Percentiles rank a stretch among this genome's conserved stretches.
Conservation (phyloP, 1,140 invertebrate genomes). For the Phocides pigmalion region DNA sequence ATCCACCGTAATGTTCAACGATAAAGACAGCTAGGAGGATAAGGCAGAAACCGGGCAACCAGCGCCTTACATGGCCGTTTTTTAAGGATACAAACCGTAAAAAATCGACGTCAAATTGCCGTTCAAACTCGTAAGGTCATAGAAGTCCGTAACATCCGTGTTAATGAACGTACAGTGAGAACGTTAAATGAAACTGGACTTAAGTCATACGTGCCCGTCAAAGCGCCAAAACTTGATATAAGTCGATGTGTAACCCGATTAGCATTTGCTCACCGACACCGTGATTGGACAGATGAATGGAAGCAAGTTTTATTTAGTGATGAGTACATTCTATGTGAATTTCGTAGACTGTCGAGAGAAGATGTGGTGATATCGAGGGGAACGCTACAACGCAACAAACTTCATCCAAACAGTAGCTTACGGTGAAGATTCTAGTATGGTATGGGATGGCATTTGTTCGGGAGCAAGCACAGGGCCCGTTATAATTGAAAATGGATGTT, state of each 20-base stretch:
- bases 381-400: not conserved
- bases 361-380: not conserved
- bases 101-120: conserved; percentile 25
- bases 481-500: conserved; percentile 3
- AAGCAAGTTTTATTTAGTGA: conserved; percentile 3
- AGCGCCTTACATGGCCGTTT: conserved; percentile 20
- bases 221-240: conserved; percentile 14
- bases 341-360: not conserved
- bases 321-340: not conserved
- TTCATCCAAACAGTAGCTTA: not conserved
- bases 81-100: conserved; percentile 26
- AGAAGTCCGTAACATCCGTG: conserved; percentile 27
- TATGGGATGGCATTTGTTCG: conserved; percentile 12
- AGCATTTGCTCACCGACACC: conserved; percentile 10
- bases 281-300: conserved; percentile 1
- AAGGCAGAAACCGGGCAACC: conserved; percentile 26
- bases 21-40: conserved; percentile 17
- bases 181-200: not conserved
- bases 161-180: not conserved
- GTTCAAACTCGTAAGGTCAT: conserved; percentile 21
- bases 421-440: conserved; percentile 11
- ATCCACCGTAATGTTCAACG: not conserved
- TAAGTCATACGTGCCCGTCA: not conserved
- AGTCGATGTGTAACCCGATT: not conserved
- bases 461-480: conserved; percentile 17